A percentile compares a stretch with the other conserved stretches of the same genome.
phyloP scores from a whole-genome alignment of 2,888 invertebrate species.

The Coelogynopora nodosa region DNA sequence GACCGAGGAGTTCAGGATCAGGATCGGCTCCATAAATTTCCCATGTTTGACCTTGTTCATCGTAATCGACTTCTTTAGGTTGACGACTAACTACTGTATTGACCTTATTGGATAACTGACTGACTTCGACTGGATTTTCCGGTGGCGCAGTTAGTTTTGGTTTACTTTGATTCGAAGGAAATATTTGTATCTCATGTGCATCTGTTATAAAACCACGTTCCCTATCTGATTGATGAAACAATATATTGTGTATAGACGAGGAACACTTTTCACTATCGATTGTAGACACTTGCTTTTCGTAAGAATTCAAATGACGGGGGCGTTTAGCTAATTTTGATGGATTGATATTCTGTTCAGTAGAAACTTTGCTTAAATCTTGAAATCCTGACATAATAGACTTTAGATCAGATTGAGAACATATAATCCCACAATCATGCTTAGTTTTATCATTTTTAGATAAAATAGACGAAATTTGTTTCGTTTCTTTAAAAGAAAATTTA shows the following conservation, averaged over 20 bases:
- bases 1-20: conserved; percentile 42
- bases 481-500: background rate
- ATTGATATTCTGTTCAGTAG: no score
- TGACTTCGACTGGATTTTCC: no score
- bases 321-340: no score
- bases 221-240: background rate
- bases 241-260: background rate
- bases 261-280: background rate
- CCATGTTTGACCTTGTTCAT: conserved; percentile 45
- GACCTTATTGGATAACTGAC: background rate
- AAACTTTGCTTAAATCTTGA: background rate
- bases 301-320: no score
- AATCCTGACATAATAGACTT: conserved; percentile 3
- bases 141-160: background rate
- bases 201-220: no score
- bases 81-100: background rate
- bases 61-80: conserved; percentile 42
- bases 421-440: background rate
- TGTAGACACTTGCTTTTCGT: background rate
- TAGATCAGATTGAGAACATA: conserved; percentile 29
- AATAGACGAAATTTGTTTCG: background rate
- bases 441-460: background rate
- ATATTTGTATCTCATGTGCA: no score
- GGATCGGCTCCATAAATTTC: conserved; percentile 43
- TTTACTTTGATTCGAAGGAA: no score